Conservation (phyloP, 2,113 vertebrate species). For the Microcebus jonahi region DNA sequence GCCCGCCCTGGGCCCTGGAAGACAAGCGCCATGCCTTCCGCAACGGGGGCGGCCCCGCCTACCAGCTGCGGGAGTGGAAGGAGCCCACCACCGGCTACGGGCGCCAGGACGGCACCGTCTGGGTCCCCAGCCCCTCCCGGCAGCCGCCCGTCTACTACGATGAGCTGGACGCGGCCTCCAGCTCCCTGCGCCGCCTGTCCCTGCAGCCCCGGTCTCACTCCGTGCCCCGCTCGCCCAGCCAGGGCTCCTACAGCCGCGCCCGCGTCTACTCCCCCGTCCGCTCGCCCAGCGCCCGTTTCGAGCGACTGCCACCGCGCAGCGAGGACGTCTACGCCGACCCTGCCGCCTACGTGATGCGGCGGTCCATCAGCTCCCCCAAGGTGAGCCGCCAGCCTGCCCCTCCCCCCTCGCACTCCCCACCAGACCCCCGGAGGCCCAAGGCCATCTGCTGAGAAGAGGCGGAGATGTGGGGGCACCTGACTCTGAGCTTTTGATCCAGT, state of each 20-base stretch:
- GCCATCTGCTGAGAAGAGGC: background rate
- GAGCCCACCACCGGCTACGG: slow-evolving; percentile 77
- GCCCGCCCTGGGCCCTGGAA: slow-evolving; percentile 89
- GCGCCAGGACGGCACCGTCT: slow-evolving; percentile 82
- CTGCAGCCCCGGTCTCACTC: slow-evolving; percentile 96
- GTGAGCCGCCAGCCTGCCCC: slow-evolving; percentile 75
- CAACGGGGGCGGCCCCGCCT: slow-evolving; percentile 85
- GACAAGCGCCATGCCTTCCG: slow-evolving; percentile 91
- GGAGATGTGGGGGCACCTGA: background rate
- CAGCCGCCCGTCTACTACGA: slow-evolving; percentile 82
- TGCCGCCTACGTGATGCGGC: slow-evolving; percentile 89
- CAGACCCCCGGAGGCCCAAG: background rate
- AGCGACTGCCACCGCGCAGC: slow-evolving; percentile 86
- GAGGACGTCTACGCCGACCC: slow-evolving; percentile 92
- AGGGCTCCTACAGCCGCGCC: slow-evolving; percentile 88
- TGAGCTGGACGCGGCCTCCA: slow-evolving; percentile 87
- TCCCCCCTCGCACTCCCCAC: background rate
- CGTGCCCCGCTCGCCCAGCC: slow-evolving; percentile 93
- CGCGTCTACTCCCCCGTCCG: slow-evolving; percentile 92
- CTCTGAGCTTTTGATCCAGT: too few relatives aligned
- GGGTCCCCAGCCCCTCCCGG: slow-evolving; percentile 81
- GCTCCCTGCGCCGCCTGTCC: slow-evolving; percentile 91
- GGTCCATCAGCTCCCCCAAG: slow-evolving; percentile 96
- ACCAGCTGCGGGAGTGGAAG: slow-evolving; percentile 86
- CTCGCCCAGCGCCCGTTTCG: slow-evolving; percentile 91